Conservation (phyloP, 2,797 vertebrate genomes). For the Chrysocyon brachyurus region DNA sequence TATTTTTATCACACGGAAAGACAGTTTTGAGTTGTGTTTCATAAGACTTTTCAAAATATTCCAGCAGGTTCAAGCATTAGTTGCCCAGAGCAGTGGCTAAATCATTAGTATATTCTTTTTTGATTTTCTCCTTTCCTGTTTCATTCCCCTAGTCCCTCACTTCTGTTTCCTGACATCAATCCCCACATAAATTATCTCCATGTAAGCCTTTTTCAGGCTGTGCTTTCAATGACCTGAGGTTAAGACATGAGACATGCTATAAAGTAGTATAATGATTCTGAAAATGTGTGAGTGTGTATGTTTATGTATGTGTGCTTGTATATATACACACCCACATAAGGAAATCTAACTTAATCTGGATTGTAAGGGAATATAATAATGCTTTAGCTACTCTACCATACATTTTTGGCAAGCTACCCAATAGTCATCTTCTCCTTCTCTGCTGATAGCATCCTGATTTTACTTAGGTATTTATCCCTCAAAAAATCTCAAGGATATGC, state of each 20-base stretch:
- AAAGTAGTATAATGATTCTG: background rate
- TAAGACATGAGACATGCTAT: background rate
- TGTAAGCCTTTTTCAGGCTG: background rate
- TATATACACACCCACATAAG: background rate
- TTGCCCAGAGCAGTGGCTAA: background rate
- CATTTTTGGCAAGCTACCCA: background rate
- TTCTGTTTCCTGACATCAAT: background rate
- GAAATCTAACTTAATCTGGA: background rate
- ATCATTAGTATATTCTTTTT: background rate
- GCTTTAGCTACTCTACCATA: background rate
- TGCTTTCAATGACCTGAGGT: background rate
- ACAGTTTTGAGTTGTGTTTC: slow-evolving; percentile 4
- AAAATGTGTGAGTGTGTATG: background rate
- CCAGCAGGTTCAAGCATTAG: background rate
- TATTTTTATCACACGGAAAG: background rate
- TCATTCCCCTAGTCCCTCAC: background rate
- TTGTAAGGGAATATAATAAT: background rate
- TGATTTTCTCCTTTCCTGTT: background rate
- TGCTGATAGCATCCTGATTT: background rate
- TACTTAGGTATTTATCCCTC: background rate
- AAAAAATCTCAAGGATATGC: background rate
- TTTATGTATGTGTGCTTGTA: background rate
- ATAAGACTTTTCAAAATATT: background rate
- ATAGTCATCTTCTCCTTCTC: background rate
- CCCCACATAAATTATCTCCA: background rate